These are phyloP conservation scores for Astyanax mexicanus DNA, from an alignment of 2,797 vertebrate species.

Conservation along the genomic window DNA sequence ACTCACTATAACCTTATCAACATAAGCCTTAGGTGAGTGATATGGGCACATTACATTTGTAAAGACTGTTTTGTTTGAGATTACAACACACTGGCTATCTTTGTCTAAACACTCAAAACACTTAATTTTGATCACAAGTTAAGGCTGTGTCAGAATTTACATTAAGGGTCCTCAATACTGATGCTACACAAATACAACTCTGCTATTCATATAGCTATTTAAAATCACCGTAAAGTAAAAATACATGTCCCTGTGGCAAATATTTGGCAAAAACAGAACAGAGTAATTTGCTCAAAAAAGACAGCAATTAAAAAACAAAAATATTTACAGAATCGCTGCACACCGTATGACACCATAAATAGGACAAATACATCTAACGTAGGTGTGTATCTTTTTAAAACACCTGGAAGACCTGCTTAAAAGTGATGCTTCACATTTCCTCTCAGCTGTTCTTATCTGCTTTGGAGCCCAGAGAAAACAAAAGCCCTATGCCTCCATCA, in stretches of 20 bases:
- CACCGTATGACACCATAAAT: constrained; percentile 87
- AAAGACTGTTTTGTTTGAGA: constrained; percentile 22
- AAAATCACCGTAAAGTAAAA: constrained; percentile 55
- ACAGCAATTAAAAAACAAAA: constrained; percentile 80
- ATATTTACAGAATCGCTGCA: constrained; percentile 86
- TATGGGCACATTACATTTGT: neutral
- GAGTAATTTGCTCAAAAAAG: constrained; percentile 70
- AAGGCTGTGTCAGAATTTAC: constrained; percentile 56
- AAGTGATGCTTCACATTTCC: constrained; percentile 39
- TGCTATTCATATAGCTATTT: constrained; percentile 55
- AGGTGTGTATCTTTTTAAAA: constrained; percentile 65
- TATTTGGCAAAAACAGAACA: constrained; percentile 72
- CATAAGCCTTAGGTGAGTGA: neutral
- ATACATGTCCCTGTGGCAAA: constrained; percentile 66
- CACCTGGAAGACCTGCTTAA: constrained; percentile 90
- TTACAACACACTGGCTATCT: constrained; percentile 31
- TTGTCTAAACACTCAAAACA: constrained; percentile 31
- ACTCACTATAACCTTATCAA: constrained; percentile 2
- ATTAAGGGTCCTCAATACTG: constrained; percentile 54
- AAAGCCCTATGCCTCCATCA: constrained; percentile 28
- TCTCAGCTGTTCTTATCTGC: constrained; percentile 66
- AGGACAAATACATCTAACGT: constrained; percentile 85
- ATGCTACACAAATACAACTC: constrained; percentile 59
- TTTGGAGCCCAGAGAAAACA: constrained; percentile 71
- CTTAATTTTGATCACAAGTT: constrained; percentile 50